Percentiles rank a stretch among this genome's conserved stretches.
Evolutionary conservation across 2,888 invertebrate species (phyloP).

Genomic region (Arge pagana): DNA sequence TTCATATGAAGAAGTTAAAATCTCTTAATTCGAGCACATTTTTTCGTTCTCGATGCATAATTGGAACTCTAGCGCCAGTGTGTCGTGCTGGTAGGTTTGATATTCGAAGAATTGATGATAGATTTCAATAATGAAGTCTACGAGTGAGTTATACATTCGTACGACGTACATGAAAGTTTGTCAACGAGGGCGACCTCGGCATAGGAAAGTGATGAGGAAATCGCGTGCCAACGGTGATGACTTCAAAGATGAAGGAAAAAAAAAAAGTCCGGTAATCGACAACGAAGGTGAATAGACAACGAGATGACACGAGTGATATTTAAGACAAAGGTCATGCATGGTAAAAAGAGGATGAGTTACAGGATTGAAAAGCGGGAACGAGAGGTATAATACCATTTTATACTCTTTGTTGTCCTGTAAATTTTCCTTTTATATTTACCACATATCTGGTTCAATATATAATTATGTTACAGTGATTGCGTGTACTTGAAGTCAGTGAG

Average conservation of each 20-base stretch:
- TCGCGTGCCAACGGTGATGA: too few species aligned
- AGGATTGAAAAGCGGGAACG: constrained; percentile 43
- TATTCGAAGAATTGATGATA: not conserved
- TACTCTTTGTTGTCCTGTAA: constrained; percentile 44
- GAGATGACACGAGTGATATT: constrained; percentile 26
- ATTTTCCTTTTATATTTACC: constrained; percentile 45
- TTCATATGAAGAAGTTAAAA: too few species aligned
- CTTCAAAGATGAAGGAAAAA: too few species aligned
- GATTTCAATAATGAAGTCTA: too few species aligned
- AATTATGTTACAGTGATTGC: constrained; percentile 46
- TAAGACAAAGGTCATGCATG: constrained; percentile 38
- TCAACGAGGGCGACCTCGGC: too few species aligned
- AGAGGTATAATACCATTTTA: constrained; percentile 42
- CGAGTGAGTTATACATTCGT: too few species aligned
- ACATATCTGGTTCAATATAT: constrained; percentile 40
- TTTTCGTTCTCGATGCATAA: not conserved
- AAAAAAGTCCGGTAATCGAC: too few species aligned
- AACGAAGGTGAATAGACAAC: too few species aligned
- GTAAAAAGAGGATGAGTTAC: constrained; percentile 35
- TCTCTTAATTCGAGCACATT: too few species aligned
- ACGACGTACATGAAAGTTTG: too few species aligned
- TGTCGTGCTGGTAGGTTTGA: constrained; percentile 11
- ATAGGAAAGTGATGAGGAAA: too few species aligned
- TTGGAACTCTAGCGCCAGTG: not conserved
- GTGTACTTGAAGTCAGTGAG: constrained; percentile 42